phyloP scores from a whole-genome alignment of 2,113 vertebrate species.

The Alligator sinensis region DNA sequence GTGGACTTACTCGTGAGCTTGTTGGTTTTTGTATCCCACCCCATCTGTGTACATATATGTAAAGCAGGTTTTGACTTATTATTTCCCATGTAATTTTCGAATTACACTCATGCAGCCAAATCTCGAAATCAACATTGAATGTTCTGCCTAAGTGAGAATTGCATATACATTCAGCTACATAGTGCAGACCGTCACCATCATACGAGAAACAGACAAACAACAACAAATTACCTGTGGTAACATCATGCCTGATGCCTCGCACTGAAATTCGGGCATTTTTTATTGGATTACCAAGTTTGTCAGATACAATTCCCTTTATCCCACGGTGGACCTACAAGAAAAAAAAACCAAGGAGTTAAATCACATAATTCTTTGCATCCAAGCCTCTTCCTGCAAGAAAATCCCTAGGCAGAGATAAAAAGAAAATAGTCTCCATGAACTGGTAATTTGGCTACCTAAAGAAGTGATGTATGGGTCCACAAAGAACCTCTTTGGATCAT shows the following conservation, averaged over 20 bases:
- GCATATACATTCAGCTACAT: neutral
- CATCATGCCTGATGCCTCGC: conserved; percentile 89
- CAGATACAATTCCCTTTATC: conserved; percentile 92
- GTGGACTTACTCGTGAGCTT: neutral
- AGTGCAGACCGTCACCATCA: neutral
- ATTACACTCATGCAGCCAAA: neutral
- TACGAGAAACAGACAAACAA: neutral
- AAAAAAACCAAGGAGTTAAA: neutral
- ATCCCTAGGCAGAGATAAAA: neutral
- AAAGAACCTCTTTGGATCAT: neutral
- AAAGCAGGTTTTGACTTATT: neutral
- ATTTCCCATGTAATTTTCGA: neutral
- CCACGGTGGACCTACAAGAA: conserved; percentile 88
- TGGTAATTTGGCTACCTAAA: neutral
- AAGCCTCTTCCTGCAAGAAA: neutral
- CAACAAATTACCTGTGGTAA: conserved; percentile 89
- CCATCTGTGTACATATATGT: neutral
- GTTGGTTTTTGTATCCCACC: too few relatives aligned
- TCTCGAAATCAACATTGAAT: neutral
- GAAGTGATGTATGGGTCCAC: accelerated
- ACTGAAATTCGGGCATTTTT: conserved; percentile 90
- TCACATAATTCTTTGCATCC: neutral
- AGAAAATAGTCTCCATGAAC: neutral
- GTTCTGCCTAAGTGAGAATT: too few relatives aligned
- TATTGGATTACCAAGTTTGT: conserved; percentile 88